Conservation (phyloP, 2,113 vertebrate genomes). For the Orcinus orca region DNA sequence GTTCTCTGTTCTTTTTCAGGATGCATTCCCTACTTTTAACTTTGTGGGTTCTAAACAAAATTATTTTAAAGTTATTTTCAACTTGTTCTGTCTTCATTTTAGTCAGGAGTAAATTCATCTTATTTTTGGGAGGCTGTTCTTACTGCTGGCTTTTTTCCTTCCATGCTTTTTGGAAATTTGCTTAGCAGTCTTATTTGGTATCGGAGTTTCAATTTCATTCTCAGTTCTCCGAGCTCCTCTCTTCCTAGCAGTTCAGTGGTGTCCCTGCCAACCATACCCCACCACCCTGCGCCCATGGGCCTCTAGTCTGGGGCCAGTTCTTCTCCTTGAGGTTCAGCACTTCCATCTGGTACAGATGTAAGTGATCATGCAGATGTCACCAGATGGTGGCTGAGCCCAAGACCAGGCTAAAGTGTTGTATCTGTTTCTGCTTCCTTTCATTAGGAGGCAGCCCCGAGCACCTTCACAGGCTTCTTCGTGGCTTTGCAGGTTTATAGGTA, state of each 20-base stretch:
- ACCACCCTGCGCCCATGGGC: background rate
- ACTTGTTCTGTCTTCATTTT: slow-evolving; percentile 12
- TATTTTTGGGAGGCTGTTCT: background rate
- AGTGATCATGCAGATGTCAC: background rate
- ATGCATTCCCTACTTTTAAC: background rate
- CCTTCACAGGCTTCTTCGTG: background rate
- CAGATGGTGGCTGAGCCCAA: background rate
- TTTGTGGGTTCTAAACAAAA: slow-evolving; percentile 10
- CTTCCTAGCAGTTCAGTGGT: background rate
- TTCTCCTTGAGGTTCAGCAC: background rate
- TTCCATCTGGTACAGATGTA: background rate
- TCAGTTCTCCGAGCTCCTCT: background rate
- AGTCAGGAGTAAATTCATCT: background rate
- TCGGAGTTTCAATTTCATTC: slow-evolving; percentile 14
- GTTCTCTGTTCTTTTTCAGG: background rate
- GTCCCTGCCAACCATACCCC: background rate
- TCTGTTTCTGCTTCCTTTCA: background rate
- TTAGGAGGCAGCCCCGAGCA: background rate
- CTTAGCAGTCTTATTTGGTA: slow-evolving; percentile 16
- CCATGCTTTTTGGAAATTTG: background rate
- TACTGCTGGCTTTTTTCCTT: background rate
- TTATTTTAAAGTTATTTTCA: slow-evolving; percentile 37
- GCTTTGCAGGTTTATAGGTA: background rate
- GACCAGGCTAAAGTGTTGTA: background rate
- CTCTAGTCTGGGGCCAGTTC: background rate